phyloP scores from a whole-genome alignment of 2,113 vertebrate genomes.

The Hiodon tergisus region DNA sequence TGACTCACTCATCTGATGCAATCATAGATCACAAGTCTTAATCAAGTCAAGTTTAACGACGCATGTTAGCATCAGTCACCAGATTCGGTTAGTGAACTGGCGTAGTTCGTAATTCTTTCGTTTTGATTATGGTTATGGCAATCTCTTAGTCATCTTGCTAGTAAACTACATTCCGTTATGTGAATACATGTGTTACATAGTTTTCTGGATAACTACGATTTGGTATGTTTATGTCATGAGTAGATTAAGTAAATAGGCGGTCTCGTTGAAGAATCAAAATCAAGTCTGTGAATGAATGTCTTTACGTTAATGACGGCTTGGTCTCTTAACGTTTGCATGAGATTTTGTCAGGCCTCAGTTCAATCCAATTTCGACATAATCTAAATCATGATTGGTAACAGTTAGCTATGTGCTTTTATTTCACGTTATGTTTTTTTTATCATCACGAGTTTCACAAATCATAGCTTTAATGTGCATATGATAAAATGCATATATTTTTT shows the following conservation, averaged over 20 bases:
- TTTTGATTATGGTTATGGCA: neutral
- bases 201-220: too few relatives aligned
- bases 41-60: too few relatives aligned
- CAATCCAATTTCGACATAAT: neutral
- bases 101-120: too few relatives aligned
- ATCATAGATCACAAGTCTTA: slow-evolving; percentile 9
- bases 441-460: too few relatives aligned
- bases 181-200: too few relatives aligned
- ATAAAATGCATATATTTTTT: too few relatives aligned
- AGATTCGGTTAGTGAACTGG: too few relatives aligned
- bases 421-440: neutral
- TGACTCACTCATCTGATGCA: slow-evolving; percentile 21
- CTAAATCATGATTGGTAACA: neutral
- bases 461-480: too few relatives aligned
- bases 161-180: neutral
- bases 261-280: too few relatives aligned
- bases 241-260: too few relatives aligned
- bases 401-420: too few relatives aligned
- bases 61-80: neutral
- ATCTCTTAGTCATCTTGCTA: neutral
- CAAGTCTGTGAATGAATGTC: neutral
- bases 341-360: slow-evolving; percentile 1
- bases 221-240: too few relatives aligned
- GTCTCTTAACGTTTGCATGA: neutral
- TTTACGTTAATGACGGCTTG: neutral